Conservation (phyloP, 2,797 vertebrate genomes). For the Rhinichthys osculus region DNA sequence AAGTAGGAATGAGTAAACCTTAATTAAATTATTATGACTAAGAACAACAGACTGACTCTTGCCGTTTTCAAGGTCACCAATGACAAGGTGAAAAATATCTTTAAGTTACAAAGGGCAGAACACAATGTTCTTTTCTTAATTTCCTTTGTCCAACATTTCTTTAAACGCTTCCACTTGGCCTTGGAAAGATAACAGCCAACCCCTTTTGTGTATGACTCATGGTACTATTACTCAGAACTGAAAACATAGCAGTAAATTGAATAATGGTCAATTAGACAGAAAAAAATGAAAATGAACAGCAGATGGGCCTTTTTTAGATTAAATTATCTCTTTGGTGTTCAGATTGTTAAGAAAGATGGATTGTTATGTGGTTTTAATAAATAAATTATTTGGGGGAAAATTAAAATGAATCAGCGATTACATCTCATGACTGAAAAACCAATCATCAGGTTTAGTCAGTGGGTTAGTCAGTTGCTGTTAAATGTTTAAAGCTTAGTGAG, state of each 20-base stretch:
- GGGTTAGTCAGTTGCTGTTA: too few species aligned
- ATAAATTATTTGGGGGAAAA: neutral
- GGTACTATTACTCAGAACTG: constrained; percentile 12
- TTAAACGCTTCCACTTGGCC: neutral
- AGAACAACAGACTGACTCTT: neutral
- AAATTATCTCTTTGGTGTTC: neutral
- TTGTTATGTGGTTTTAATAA: neutral
- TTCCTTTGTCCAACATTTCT: neutral
- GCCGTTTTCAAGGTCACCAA: neutral
- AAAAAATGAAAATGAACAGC: neutral
- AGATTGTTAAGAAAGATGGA: neutral
- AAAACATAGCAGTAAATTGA: constrained; percentile 28
- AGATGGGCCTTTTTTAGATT: neutral
- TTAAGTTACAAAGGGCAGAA: neutral
- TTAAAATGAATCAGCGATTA: neutral
- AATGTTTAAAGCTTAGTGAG: neutral
- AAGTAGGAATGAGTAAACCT: neutral
- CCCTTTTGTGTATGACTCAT: constrained; percentile 24
- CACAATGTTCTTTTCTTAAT: neutral
- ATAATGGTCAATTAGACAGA: constrained; percentile 40
- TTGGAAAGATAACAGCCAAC: constrained; percentile 20
- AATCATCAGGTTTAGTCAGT: neutral
- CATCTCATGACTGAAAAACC: neutral
- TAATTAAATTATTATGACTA: neutral
- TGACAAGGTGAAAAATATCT: neutral